Base-by-base conservation (phyloP, 2,113 vertebrate genomes). In the Mormyrus iriodes region DNA sequence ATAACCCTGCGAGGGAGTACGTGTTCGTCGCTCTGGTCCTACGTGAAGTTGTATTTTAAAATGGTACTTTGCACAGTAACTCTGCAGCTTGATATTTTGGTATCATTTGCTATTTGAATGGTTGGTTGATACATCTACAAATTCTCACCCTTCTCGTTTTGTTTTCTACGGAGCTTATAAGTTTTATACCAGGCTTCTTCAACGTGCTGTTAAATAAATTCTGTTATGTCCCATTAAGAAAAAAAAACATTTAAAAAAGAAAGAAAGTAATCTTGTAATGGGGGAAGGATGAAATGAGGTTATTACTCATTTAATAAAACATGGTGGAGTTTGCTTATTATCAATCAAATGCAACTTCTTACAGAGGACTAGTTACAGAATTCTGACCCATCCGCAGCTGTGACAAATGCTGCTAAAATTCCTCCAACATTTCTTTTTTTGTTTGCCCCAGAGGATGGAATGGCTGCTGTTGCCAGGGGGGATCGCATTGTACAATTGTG, bases 361-460 rank as follows among this genome's bases (percentile, higher is more conserved):
- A 93, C 91, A 92, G 53, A 93, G 91, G 89, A 90, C 93, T 90
- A 83, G 90, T 87, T 90, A 91, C 88, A 89, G 92, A 88, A 91
- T 91, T 44, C 88, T 90, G 90, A 92, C 91, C 9, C 92, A 91
- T 91, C 92, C 90, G 92, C 91, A 92, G 93, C 90, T 88, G 91
- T 90, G 88, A 90, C 92, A 91, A 93, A 87, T 89, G 90, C 90
- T 91, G 88, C 79, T 61, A 86, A 88, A 86, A 88, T 85, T 82
- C 91, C 91, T 83, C 49, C 83, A 89, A 55, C 15, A 90, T 89
- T 90, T 53, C 44, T 73, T 83, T 58, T 87, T 83, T 82, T 87
- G 27, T 58, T 90, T 12, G 90, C 46, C 58, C 88, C 91, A 88
- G 88, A 87, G 86, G 73, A 88, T 92, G 89, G 89, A 87, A 90